Evolutionary conservation across 2,113 vertebrate species (phyloP).

Genomic region (Puffinus mauretanicus): DNA sequence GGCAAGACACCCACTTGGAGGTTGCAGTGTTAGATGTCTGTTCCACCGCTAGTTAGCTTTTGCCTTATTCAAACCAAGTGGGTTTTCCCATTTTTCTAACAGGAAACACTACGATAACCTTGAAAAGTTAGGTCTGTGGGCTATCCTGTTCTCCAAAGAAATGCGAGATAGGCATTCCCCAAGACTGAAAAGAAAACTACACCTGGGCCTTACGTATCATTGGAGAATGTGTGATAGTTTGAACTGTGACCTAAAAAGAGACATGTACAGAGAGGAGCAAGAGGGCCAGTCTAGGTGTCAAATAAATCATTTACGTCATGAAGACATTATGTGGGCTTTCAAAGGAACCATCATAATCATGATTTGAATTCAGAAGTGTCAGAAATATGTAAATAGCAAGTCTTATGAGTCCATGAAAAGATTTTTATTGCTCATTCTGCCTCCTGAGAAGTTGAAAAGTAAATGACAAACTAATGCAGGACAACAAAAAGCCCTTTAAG

Average conservation of each 20-base stretch:
- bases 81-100: background rate
- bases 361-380: background rate
- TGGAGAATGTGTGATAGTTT: background rate
- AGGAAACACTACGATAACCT: background rate
- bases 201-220: background rate
- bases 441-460: background rate
- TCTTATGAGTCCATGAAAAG: background rate
- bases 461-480: background rate
- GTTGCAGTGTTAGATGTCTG: background rate
- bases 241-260: background rate
- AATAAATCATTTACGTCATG: background rate
- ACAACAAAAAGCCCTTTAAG: background rate
- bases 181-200: background rate
- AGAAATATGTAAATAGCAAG: background rate
- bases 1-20: background rate
- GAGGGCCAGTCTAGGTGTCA: background rate
- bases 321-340: background rate
- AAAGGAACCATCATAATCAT: background rate
- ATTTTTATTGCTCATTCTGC: background rate
- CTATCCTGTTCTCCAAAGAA: background rate
- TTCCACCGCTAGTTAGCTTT: background rate
- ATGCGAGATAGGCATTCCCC: fast-evolving
- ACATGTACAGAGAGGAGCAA: background rate
- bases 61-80: background rate
- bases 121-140: background rate